Base-by-base conservation (phyloP, 2,113 vertebrate species). In the Hemicordylus capensis region DNA sequence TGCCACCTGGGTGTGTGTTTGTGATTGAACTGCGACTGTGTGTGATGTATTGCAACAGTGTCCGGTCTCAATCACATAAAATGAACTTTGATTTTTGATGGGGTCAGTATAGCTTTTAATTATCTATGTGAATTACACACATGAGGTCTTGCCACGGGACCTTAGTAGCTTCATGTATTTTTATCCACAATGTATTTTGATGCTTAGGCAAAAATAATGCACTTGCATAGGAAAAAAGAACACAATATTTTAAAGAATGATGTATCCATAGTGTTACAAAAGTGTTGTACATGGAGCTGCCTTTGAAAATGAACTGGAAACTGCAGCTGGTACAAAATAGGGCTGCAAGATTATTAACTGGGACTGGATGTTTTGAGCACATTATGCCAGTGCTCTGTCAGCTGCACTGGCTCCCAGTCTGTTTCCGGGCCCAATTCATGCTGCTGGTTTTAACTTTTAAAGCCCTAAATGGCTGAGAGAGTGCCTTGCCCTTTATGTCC, bases 81-180 rank as follows among this genome's bases (percentile, higher is more conserved):
- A 89, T 89, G 67, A 26, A 0, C 83, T 89, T 90, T 89, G 89
- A 92, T 77, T 93, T 83, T 73, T 92, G 94, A 80, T 58, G 46
- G 87, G 42, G 76, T 95, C 89, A 73, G 85, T 92, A 73, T 84
- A 72, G 46, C 90, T 87, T 88, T 89, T 95, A 92, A 94, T 95
- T 94, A 92, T 48, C 0, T 0, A 0, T 0, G 93, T 92, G 91
- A 93, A 91, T 94, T 90, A 88, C 85, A 89, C 87, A 92, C 89
- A 92, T 86, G 92, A 92, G 89, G 89, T 85, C 87, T 92, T 48
- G 85, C 93, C 89, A 89, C 79, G 9, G 89, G 88, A 93, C 28
- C 72, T 89, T 76, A 0, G 0, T 81, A 6, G 0, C 24, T 85
- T 63, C 81, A 88, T 80, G 64, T 84, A 92, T 78, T 90, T 92